Conservation (phyloP, 2,888 invertebrate genomes). For the Acanthosepion pharaonis region DNA sequence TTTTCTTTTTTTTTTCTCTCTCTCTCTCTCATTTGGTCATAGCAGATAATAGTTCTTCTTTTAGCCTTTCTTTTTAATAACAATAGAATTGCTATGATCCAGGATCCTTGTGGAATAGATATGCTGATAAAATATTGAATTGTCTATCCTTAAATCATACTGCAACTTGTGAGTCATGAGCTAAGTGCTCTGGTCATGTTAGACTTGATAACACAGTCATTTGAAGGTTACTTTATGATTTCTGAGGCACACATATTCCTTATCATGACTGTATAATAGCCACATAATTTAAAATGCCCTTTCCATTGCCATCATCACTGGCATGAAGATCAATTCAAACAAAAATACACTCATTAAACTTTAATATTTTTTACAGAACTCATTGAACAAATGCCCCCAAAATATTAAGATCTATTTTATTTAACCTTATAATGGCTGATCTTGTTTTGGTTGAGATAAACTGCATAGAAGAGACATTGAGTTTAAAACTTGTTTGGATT, state of each 20-base stretch:
- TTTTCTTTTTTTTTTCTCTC: background rate
- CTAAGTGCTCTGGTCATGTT: background rate
- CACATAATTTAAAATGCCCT: no score
- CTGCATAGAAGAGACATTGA: no score
- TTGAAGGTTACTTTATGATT: background rate
- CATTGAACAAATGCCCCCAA: no score
- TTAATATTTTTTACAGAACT: no score
- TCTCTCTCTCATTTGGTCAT: background rate
- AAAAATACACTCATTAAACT: no score
- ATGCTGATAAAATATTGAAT: background rate
- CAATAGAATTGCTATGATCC: background rate
- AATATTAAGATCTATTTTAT: no score
- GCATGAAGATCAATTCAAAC: no score
- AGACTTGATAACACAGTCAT: background rate
- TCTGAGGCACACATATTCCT: background rate
- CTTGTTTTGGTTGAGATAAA: no score
- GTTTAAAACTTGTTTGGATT: no score
- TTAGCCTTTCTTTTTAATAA: background rate
- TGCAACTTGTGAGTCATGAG: background rate
- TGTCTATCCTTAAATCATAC: background rate
- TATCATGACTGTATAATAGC: background rate
- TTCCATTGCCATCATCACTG: no score
- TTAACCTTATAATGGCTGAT: no score
- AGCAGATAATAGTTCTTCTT: background rate
- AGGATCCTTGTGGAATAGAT: background rate